Evolutionary conservation across 2,797 vertebrate species (phyloP), one percentile per base, ranked within the genome.

Genomic region (Hapalemur alaotrensis): DNA sequence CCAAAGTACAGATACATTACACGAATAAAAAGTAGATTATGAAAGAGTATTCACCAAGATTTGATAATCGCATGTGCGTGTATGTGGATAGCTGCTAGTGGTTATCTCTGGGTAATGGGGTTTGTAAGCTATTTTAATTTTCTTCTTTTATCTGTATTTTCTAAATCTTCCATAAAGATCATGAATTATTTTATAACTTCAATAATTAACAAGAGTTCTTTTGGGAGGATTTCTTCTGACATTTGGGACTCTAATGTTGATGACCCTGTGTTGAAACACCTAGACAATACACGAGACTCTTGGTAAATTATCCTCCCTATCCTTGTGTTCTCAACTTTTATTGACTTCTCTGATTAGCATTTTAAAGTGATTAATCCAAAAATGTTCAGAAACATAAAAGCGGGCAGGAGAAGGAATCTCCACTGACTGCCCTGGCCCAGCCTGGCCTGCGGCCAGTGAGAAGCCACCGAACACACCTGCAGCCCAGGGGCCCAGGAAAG

Each of bases 181-280:
- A 80, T 46, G 13, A 95, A 46, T 79, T 75, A 65, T 54, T 95
- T 89, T 52, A 23, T 76, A 75, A 81, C 75, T 92, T 87, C 48
- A 59, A 50, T 81, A 67, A 41, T 38, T 41, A 88, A 75, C n/a
- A 35, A 15, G 59, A 61, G 17, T 23, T 57, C 30, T 18, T 50
- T 4, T 12, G 22, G 30, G 12, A 43, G 41, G 7, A 15, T 79
- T 91, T 32, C 52, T 79, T 59, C n/a, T 13, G 41, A 59, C 50
- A 22, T 48, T 20, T 46, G 41, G 2, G 57, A 75, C 20, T 1
- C 2, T 75, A 75, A 69, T 59, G n/a, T 2, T 28, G 84, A 41
- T 69, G 59, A 43, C 7, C 30, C 0, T 67, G 35, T 76, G 46
- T 20, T 6, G 57, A 81, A 75, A 76, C 30, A 57, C 35, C 41